Conservation (phyloP, 30 jellyfish, hydroid and myxozoan species). For the Cassiopea andromeda region DNA sequence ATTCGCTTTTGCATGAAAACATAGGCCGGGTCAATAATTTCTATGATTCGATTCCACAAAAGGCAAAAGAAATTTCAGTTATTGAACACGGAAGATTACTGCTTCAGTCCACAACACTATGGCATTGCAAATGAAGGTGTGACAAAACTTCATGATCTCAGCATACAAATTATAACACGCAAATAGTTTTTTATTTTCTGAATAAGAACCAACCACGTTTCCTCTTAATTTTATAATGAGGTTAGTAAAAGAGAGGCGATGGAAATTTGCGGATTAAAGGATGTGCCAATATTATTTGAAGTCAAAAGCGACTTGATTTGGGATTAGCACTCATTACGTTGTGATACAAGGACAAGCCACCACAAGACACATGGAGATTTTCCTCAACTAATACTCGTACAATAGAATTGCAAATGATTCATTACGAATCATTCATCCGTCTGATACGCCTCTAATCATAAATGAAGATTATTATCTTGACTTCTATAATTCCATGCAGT, state of each 20-base stretch:
- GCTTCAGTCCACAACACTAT: too few relatives aligned
- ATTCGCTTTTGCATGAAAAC: too few relatives aligned
- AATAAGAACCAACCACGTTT: background rate
- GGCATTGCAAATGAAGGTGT: too few relatives aligned
- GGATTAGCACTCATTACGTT: background rate
- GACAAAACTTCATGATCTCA: too few relatives aligned
- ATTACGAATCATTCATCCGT: background rate
- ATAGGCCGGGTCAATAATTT: too few relatives aligned
- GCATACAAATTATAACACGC: background rate
- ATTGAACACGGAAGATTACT: too few relatives aligned
- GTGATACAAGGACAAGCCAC: background rate
- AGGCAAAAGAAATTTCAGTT: too few relatives aligned
- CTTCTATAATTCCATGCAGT: background rate
- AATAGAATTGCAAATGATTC: background rate
- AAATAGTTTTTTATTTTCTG: background rate
- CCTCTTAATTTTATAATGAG: background rate
- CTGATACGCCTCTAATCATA: background rate
- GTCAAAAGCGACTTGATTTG: background rate
- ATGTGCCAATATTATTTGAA: background rate
- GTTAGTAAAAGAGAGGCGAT: background rate
- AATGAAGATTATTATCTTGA: background rate
- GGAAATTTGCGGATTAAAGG: background rate
- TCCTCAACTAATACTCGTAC: background rate
- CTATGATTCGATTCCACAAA: too few relatives aligned
- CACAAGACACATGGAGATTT: background rate